Evolutionary conservation across 1,140 invertebrate species (phyloP), one percentile per base, ranked within the genome.

Genomic region (Drosophila athabasca): DNA sequence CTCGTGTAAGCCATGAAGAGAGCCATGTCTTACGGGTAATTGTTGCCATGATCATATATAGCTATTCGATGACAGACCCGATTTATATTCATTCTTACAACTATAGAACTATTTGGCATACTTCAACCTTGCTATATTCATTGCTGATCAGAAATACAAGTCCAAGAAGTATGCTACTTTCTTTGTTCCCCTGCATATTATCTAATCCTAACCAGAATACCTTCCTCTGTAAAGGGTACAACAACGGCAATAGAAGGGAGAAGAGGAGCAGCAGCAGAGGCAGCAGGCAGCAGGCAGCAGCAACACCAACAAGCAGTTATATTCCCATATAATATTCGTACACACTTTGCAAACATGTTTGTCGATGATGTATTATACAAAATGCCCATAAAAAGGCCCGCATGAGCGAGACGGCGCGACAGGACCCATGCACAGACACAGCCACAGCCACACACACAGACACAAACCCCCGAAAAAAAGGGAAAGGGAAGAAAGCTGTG

Each of bases 311-410:
- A 76, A 84, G 65, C 71, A 67, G 76, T 84, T 90, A 87, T 89
- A 90, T 89, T 89, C 87, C 85, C 81, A 89, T 89, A 89, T 89
- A 89, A 89, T 89, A 89, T 89, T 90, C 87, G 87, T 89, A 89
- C 77, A 85, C 77, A 90, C 85, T 90, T 89, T 89, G 85, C 85
- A 90, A 90, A 90, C 80, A 90, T 90, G 85, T 89, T 89, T 89
- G 85, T 89, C 84, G 85, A 90, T 89, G 85, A 89, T 89, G 85
- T 89, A 89, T 89, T 89, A 89, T 90, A 89, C 85, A 90, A 89
- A 90, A 89, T 88, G 79, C 83, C 83, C 83, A 88, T 88, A 88
- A 88, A 88, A 88, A 88, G 83, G 85, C 84, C 85, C 85, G 85
- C 87, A 90, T 90, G 85, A 90, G 52, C 62, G 87, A 90, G 87